Conservation (phyloP, 2,113 vertebrate genomes). For the Gymnocephalus cernua region DNA sequence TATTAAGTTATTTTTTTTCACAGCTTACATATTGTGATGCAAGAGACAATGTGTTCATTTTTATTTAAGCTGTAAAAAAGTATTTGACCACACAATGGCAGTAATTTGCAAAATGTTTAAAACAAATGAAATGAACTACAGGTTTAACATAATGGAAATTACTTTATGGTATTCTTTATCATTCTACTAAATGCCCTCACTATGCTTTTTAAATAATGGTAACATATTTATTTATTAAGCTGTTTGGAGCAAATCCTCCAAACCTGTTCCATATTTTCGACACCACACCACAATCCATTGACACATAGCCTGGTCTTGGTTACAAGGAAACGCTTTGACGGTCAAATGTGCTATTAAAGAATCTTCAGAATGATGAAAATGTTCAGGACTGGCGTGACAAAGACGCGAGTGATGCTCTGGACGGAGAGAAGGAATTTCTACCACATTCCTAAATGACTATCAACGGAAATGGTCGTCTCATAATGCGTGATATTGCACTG, state of each 20-base stretch:
- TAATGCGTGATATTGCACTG: background rate
- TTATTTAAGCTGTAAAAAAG: background rate
- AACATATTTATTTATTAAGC: background rate
- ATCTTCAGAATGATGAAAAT: background rate
- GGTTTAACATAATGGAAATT: background rate
- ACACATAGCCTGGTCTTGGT: background rate
- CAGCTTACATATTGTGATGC: background rate
- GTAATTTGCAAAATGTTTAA: background rate
- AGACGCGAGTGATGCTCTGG: too few species aligned
- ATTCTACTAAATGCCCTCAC: background rate
- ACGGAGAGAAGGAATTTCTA: background rate
- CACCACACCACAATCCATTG: background rate
- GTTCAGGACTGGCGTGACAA: background rate
- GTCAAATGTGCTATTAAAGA: background rate
- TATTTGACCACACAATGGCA: constrained; percentile 42
- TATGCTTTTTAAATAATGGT: background rate
- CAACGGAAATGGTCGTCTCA: background rate
- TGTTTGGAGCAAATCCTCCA: background rate
- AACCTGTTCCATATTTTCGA: background rate
- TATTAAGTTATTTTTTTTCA: background rate
- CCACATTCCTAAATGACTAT: background rate
- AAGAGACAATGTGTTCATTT: background rate
- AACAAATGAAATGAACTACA: background rate
- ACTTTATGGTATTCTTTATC: background rate
- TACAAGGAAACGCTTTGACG: background rate